Percentiles rank a stretch among this genome's conserved stretches.
Evolutionary conservation across 2,797 vertebrate genomes (phyloP).

Genomic region (Oreochromis mossambicus): DNA sequence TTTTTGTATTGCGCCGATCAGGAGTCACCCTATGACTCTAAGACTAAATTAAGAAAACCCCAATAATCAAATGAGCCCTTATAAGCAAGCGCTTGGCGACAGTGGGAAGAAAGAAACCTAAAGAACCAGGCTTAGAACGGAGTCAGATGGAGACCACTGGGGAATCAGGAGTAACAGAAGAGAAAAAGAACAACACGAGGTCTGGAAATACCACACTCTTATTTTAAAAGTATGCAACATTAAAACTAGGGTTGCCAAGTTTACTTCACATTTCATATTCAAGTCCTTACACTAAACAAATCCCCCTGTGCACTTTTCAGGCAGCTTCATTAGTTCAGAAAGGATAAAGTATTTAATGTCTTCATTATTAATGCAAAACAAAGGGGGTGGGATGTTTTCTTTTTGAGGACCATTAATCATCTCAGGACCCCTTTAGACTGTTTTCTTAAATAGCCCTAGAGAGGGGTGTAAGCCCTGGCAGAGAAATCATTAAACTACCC

Average conservation of each 20-base stretch:
- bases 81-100: fast-evolving
- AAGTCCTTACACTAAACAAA: neutral
- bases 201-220: neutral
- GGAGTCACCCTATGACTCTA: neutral
- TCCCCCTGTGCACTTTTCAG: neutral
- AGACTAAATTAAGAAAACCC: neutral
- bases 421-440: neutral
- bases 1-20: neutral
- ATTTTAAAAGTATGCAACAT: neutral
- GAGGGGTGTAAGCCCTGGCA: neutral
- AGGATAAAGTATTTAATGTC: neutral
- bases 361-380: neutral
- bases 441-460: neutral
- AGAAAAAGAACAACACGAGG: neutral
- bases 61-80: neutral
- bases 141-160: neutral
- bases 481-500: neutral
- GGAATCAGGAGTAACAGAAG: neutral
- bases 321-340: neutral
- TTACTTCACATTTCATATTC: neutral
- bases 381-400: neutral
- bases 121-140: fast-evolving
- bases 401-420: neutral
- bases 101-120: neutral
- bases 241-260: neutral